A percentile compares a stretch with the other conserved stretches of the same genome.
Conservation (phyloP, 2,888 invertebrate genomes). For the Endotricha flammealis region DNA sequence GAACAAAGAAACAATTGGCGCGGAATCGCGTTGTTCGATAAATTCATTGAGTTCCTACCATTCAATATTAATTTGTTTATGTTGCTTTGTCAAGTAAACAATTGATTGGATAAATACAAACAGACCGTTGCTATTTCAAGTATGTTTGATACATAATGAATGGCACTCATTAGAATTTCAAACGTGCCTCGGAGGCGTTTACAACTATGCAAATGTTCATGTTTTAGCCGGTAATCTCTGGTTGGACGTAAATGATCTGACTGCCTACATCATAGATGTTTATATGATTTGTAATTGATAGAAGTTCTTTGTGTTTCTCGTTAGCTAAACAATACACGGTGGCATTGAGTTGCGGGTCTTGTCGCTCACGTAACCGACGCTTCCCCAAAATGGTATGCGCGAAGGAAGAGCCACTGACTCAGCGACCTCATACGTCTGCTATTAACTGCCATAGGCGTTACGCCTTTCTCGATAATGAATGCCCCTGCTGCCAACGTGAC, state of each 20-base stretch:
- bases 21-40: neutral
- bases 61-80: slow-evolving; percentile 1
- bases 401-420: slow-evolving; percentile 72
- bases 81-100: slow-evolving; percentile 1
- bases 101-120: neutral
- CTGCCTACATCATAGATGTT: neutral
- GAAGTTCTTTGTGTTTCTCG: slow-evolving; percentile 13
- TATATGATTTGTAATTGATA: slow-evolving; percentile 2
- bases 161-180: slow-evolving; percentile 12
- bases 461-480: slow-evolving; percentile 60
- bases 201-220: slow-evolving; percentile 12
- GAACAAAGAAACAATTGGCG: neutral
- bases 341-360: slow-evolving; percentile 55
- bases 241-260: slow-evolving; percentile 2
- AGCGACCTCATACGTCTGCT: slow-evolving; percentile 49
- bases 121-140: neutral
- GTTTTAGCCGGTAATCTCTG: neutral
- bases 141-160: slow-evolving; percentile 1
- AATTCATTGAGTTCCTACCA: neutral
- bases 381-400: slow-evolving; percentile 55
- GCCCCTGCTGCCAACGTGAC: slow-evolving; percentile 36
- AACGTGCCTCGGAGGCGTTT: slow-evolving; percentile 9
- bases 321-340: slow-evolving; percentile 40
- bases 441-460: slow-evolving; percentile 27
- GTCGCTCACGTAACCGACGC: slow-evolving; percentile 66